Evolutionary conservation across 1,140 invertebrate genomes (phyloP), one percentile per base, ranked within the genome.

Genomic region (Tigriopus japonicus): DNA sequence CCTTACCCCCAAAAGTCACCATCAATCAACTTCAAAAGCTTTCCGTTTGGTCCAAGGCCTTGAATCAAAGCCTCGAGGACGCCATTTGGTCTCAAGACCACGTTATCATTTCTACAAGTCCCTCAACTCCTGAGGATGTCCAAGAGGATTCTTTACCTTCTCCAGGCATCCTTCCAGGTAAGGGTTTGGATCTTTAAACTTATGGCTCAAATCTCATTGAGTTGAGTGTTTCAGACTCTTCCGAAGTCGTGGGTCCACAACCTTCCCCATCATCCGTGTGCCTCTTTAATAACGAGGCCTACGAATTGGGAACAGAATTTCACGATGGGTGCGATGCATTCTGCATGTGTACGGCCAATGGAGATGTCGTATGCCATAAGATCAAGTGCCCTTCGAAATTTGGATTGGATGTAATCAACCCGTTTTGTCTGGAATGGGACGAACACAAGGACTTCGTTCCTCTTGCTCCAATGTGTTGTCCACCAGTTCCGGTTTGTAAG

Each of bases 21-120:
- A 74, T 90, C 45, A 79, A 79, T 67, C 81, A 85, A 68, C 78
- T 90, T 66, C 82, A 81, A 65, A 91, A 86, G 83, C 84, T 93
- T 68, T 82, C 84, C n/a, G 80, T 93, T 0, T 93, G 85, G 84
- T 92, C 87, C 69, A 83, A 90, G 66, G 86, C 87, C 68, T 91
- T 83, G 66, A 75, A 35, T 35, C 28, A 35, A 35, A 35, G 28
- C 9, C 28, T 35, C 9, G 28, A 35, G 28, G 28, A 35, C 28
- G 28, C 28, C 28, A 35, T 35, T 9, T 35, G 28, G 28, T 3
- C 9, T 9, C 28, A 35, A 9, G 9, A 9, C 9, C 28, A 35
- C 28, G 28, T 3, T 35, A 9, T 35, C 28, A 3, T 5, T 35
- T 35, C 28, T 35, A 9, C 3, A 3, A 35, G 28, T 35, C 28